Evolutionary conservation across 2,797 vertebrate genomes (phyloP).

Genomic region (Emys orbicularis): DNA sequence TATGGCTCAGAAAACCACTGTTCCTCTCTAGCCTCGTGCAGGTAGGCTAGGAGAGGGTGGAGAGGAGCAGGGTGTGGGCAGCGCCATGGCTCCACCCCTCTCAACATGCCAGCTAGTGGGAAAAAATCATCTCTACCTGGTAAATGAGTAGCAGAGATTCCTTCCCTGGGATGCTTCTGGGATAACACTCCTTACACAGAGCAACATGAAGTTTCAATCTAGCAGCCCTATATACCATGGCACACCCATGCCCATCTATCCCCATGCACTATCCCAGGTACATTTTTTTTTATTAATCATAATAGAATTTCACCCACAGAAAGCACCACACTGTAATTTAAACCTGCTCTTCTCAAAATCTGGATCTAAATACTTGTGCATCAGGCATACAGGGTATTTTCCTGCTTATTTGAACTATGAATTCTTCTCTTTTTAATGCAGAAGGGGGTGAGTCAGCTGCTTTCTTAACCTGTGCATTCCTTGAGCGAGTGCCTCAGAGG

Average conservation of each 20-base stretch:
- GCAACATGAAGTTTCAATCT: not conserved
- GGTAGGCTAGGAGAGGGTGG: not conserved
- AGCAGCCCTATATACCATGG: rapidly evolving
- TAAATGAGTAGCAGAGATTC: not conserved
- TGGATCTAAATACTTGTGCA: not conserved
- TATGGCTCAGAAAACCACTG: not conserved
- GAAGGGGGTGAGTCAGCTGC: not conserved
- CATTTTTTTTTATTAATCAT: not conserved
- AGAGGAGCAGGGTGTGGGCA: not conserved
- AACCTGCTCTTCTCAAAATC: rapidly evolving
- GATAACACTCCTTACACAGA: not conserved
- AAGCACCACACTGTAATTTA: not conserved
- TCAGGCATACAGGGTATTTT: not conserved
- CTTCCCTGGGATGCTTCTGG: not conserved
- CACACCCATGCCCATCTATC: not conserved
- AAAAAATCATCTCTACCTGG: not conserved
- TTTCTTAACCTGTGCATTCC: not conserved
- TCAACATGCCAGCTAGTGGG: not conserved
- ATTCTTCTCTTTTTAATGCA: not conserved
- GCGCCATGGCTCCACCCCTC: not conserved
- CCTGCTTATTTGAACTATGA: not conserved
- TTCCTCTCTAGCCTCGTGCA: not conserved
- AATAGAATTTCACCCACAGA: not conserved
- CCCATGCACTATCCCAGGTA: not conserved
- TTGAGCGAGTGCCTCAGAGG: rapidly evolving